Evolutionary conservation across 1,140 invertebrate species (phyloP).

Genomic region (Pseudomyrmex concolor): DNA sequence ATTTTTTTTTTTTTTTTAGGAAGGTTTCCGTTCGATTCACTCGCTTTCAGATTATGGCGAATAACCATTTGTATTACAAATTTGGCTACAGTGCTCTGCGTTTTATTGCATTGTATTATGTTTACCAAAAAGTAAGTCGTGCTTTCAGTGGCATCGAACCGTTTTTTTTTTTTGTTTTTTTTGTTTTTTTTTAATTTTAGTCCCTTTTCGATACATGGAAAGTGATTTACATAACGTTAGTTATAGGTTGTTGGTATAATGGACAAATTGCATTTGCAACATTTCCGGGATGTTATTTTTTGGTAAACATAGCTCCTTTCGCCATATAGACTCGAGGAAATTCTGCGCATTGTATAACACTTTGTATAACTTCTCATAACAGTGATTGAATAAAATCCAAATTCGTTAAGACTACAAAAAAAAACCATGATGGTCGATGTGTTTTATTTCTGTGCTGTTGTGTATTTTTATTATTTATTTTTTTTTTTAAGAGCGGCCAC

Average conservation of each 20-base stretch:
- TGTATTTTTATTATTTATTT: slow-evolving; percentile 65
- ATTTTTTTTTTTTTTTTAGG: slow-evolving; percentile 30
- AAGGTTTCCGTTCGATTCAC: slow-evolving; percentile 64
- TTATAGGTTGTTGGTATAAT: background rate
- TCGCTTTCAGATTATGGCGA: slow-evolving; percentile 68
- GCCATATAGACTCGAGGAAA: slow-evolving; percentile 80
- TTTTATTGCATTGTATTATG: slow-evolving; percentile 75
- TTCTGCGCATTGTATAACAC: slow-evolving; percentile 82
- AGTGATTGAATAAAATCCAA: slow-evolving; percentile 84
- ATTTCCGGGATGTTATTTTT: slow-evolving; percentile 66
- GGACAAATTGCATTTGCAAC: slow-evolving; percentile 9
- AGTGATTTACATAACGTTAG: background rate
- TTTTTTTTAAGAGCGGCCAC: slow-evolving; percentile 2
- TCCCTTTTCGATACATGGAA: background rate
- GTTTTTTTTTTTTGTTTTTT: too few relatives aligned
- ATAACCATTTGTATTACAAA: slow-evolving; percentile 65
- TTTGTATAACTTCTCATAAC: slow-evolving; percentile 83
- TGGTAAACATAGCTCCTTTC: slow-evolving; percentile 80
- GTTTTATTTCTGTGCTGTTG: slow-evolving; percentile 81
- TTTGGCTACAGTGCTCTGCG: slow-evolving; percentile 65
- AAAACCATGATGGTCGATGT: slow-evolving; percentile 78
- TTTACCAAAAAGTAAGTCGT: slow-evolving; percentile 78
- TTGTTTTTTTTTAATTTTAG: background rate
- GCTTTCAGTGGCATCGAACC: background rate
- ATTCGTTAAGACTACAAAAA: slow-evolving; percentile 82